Percentiles rank a stretch among this genome's conserved stretches.
Conservation (phyloP, 2,797 vertebrate species). For the Gallirallus australis region DNA sequence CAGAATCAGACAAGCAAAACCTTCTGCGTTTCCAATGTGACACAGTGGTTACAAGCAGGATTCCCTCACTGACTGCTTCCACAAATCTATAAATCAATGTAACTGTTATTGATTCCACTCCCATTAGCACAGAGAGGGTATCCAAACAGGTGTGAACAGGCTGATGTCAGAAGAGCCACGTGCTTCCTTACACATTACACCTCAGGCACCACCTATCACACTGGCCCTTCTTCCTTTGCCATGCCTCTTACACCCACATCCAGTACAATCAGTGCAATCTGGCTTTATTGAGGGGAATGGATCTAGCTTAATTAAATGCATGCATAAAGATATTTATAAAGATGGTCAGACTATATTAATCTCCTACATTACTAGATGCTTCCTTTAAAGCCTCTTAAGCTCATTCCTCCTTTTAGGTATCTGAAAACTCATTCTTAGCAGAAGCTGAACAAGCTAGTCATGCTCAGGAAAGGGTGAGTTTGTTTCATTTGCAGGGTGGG, state of each 20-base stretch:
- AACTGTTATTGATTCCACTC: neutral
- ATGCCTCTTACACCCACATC: neutral
- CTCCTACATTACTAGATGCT: neutral
- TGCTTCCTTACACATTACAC: neutral
- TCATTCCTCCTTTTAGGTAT: neutral
- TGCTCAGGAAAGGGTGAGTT: no score
- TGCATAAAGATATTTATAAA: neutral
- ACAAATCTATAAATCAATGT: neutral
- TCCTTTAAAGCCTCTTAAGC: neutral
- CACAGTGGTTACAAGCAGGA: neutral
- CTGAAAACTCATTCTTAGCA: neutral
- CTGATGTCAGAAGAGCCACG: neutral
- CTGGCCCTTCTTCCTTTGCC: neutral
- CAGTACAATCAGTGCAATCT: neutral
- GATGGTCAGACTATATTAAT: neutral
- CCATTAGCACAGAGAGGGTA: neutral
- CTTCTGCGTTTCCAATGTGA: neutral
- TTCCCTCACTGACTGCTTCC: neutral
- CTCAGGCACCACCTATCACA: neutral
- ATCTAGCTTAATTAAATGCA: neutral
- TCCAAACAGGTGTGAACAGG: neutral
- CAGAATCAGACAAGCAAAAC: neutral
- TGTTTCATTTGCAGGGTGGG: no score
- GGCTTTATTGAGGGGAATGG: neutral
- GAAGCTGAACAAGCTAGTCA: neutral